Conservation (phyloP, 2,888 invertebrate genomes). For the Acronicta alni region DNA sequence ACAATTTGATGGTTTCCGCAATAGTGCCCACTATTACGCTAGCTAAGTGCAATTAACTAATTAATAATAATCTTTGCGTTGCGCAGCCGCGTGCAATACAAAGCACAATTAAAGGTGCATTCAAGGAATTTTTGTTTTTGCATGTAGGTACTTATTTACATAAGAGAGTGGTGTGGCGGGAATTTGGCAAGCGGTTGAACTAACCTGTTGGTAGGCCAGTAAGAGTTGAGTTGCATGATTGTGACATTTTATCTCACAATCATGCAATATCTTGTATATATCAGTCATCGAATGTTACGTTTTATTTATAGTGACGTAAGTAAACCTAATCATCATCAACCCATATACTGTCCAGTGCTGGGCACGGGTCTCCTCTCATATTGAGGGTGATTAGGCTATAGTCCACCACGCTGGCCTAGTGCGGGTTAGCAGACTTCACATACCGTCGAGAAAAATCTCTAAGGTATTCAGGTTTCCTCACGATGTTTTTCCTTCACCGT, state of each 20-base stretch:
- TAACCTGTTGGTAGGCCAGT: background rate
- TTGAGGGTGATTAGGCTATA: too few species aligned
- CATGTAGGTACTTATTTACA: conserved; percentile 39
- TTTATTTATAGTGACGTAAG: too few species aligned
- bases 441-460: too few species aligned
- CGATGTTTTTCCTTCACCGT: too few species aligned
- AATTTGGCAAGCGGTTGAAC: conserved; percentile 27
- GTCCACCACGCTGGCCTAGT: too few species aligned
- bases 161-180: conserved; percentile 31
- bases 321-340: too few species aligned
- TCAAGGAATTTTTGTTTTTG: conserved; percentile 65
- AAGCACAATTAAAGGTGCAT: conserved; percentile 64
- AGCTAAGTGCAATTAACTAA: conserved; percentile 71
- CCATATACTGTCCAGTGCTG: too few species aligned
- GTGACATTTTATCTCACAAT: background rate
- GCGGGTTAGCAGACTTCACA: too few species aligned
- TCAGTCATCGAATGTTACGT: too few species aligned
- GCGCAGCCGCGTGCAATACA: conserved; percentile 67
- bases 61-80: conserved; percentile 67
- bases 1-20: conserved; percentile 79
- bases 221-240: conserved; percentile 2
- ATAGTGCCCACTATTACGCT: conserved; percentile 64
- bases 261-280: background rate
- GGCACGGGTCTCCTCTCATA: too few species aligned
- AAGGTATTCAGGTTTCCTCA: too few species aligned